phyloP scores from a whole-genome alignment of 2,113 vertebrate species.

The Podarcis cretensis region DNA sequence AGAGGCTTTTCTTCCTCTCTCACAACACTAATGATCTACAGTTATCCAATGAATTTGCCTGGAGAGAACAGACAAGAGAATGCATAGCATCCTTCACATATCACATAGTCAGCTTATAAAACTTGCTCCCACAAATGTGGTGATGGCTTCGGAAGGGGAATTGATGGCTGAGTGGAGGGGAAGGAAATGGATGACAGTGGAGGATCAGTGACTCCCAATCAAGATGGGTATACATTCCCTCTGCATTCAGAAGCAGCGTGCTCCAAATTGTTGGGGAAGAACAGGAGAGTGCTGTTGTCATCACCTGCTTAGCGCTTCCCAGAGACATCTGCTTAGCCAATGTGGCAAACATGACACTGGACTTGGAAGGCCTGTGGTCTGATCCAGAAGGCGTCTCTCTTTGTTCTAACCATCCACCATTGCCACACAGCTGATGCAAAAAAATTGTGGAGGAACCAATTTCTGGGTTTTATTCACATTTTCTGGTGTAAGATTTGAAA shows the following conservation, averaged over 20 bases:
- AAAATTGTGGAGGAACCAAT: neutral
- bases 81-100: no score
- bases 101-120: neutral
- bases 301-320: neutral
- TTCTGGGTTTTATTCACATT: neutral
- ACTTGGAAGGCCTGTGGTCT: neutral
- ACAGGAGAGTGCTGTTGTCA: neutral
- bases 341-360: neutral
- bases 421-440: neutral
- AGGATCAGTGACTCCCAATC: neutral
- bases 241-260: neutral
- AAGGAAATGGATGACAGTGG: neutral
- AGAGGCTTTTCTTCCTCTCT: neutral
- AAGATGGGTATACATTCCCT: neutral
- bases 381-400: neutral
- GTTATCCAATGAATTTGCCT: neutral
- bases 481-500: neutral
- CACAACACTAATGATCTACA: neutral
- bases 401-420: neutral
- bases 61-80: neutral
- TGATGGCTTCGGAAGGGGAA: neutral
- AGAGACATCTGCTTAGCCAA: neutral
- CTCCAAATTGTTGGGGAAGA: neutral
- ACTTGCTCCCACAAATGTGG: neutral
- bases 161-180: neutral